Evolutionary conservation across 2,113 vertebrate species (phyloP).

Genomic region (Nycticebus coucang): DNA sequence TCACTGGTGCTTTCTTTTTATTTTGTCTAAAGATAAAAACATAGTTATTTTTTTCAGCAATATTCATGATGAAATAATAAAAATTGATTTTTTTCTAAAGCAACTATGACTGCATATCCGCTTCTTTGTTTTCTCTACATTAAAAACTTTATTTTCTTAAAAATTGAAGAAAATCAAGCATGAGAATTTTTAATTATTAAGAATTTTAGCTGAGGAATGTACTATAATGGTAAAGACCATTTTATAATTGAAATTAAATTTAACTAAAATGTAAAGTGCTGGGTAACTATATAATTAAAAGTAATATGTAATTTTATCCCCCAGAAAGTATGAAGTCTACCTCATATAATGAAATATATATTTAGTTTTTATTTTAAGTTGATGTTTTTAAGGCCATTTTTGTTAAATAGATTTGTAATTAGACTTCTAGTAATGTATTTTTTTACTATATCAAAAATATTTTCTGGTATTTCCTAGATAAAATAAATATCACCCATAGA

Average conservation of each 20-base stretch:
- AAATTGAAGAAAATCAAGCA: conserved; percentile 13
- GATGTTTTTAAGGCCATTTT: background rate
- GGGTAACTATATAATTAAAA: conserved; percentile 63
- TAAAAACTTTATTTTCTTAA: conserved; percentile 55
- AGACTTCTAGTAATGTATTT: background rate
- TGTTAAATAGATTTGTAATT: background rate
- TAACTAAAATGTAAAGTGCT: conserved; percentile 66
- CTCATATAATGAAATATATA: conserved; percentile 11
- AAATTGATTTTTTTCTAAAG: background rate
- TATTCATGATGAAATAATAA: conserved; percentile 54
- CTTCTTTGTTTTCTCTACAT: conserved; percentile 29
- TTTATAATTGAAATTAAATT: conserved; percentile 46
- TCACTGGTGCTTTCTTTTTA: conserved; percentile 37
- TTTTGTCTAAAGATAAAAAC: conserved; percentile 57
- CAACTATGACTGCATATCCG: background rate
- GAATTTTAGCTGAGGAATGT: conserved; percentile 59
- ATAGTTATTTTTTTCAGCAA: background rate
- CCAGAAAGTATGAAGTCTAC: background rate
- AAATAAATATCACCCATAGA: conserved; percentile 12
- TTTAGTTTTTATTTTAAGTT: background rate
- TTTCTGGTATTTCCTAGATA: background rate
- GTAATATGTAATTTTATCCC: background rate
- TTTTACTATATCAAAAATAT: conserved; percentile 24
- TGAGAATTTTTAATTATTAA: conserved; percentile 39
- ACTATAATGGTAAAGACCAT: conserved; percentile 31